phyloP scores from a whole-genome alignment of 2,888 invertebrate genomes.

The Ophion slaviceki region DNA sequence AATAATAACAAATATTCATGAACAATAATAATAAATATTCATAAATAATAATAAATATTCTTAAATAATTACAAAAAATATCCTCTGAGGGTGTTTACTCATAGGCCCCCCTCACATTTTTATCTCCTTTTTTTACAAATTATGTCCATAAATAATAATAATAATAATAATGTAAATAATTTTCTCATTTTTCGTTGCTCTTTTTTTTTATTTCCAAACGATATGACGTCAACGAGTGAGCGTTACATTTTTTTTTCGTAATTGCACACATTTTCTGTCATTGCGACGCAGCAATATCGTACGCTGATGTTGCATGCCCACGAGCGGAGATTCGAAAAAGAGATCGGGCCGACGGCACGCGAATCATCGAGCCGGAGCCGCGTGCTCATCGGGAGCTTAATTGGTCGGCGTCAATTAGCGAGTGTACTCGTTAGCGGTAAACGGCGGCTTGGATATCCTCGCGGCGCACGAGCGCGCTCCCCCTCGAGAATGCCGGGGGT shows the following conservation, averaged over 20 bases:
- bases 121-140: too few species aligned
- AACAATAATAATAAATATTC: too few species aligned
- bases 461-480: constrained; percentile 22
- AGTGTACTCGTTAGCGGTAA: constrained; percentile 76
- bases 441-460: constrained; percentile 63
- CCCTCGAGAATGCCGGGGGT: constrained; percentile 49
- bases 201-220: too few species aligned
- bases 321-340: constrained; percentile 3
- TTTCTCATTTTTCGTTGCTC: too few species aligned
- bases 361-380: constrained; percentile 64
- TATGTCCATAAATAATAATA: too few species aligned
- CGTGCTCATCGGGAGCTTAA: constrained; percentile 64
- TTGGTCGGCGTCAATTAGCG: constrained; percentile 77
- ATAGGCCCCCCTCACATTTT: too few species aligned
- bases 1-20: too few species aligned
- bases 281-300: neutral
- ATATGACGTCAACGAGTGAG: too few species aligned
- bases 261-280: neutral
- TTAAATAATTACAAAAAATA: too few species aligned
- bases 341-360: constrained; percentile 60
- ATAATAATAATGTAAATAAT: too few species aligned
- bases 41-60: too few species aligned
- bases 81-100: too few species aligned
- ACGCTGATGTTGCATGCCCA: constrained; percentile 2
- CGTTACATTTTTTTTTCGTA: neutral